phyloP scores from a whole-genome alignment of 2,888 invertebrate species.

The Tetheella fluctuosa region DNA sequence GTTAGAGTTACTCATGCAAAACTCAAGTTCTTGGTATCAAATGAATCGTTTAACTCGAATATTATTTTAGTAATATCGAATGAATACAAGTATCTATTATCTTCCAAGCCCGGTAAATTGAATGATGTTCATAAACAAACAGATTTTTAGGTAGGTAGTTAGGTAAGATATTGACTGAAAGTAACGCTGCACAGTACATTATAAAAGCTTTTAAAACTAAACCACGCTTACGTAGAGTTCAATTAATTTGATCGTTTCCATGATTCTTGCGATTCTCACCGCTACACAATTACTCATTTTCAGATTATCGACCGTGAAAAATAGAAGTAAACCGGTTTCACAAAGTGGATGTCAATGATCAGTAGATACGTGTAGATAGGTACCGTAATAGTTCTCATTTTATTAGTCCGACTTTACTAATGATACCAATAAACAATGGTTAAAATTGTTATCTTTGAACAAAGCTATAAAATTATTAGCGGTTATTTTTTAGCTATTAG shows the following conservation, averaged over 20 bases:
- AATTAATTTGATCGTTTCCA: slow-evolving; percentile 37
- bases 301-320: slow-evolving; percentile 39
- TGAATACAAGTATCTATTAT: not conserved
- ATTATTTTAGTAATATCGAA: not conserved
- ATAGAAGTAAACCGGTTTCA: slow-evolving; percentile 15
- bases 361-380: not conserved
- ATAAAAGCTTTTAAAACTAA: slow-evolving; percentile 16
- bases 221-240: slow-evolving; percentile 20
- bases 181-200: not conserved
- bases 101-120: not conserved
- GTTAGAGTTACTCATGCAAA: not conserved
- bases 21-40: not conserved
- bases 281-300: slow-evolving; percentile 40
- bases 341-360: slow-evolving; percentile 10
- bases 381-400: slow-evolving; percentile 5
- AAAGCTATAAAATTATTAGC: too few species aligned
- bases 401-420: not conserved
- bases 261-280: slow-evolving; percentile 32
- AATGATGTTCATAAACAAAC: too few species aligned
- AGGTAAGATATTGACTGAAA: too few species aligned
- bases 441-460: too few species aligned
- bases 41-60: not conserved
- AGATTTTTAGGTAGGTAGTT: too few species aligned
- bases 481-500: too few species aligned
- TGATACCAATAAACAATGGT: not conserved